Conservation (phyloP, 2,888 invertebrate species). For the Dromius quadrimaculatus region DNA sequence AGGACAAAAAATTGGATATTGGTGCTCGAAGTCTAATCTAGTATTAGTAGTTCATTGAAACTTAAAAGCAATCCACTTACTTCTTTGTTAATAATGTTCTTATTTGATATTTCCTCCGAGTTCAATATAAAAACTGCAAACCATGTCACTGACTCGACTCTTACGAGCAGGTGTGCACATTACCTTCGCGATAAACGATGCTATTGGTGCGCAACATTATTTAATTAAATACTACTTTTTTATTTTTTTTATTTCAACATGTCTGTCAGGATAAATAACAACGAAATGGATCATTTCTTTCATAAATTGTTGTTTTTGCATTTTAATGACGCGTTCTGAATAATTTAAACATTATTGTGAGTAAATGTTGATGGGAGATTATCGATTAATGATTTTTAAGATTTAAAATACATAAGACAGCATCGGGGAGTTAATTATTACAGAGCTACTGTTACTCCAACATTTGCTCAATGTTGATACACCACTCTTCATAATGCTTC, state of each 20-base stretch:
- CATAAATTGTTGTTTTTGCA: conserved; percentile 41
- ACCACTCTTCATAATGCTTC: too few relatives aligned
- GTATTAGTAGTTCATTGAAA: too few relatives aligned
- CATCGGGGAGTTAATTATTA: too few relatives aligned
- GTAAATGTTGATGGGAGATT: conserved; percentile 6
- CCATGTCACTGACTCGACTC: conserved; percentile 1
- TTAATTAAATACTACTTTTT: conserved; percentile 34
- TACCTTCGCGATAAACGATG: background rate
- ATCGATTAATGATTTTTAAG: conserved; percentile 10
- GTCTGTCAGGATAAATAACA: conserved; percentile 34
- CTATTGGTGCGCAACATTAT: conserved; percentile 36
- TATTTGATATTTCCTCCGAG: conserved; percentile 38
- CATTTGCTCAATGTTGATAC: too few relatives aligned
- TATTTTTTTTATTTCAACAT: conserved; percentile 30
- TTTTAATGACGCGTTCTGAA: conserved; percentile 32
- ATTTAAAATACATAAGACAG: too few relatives aligned
- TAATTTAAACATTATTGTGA: conserved; percentile 15
- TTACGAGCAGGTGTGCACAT: conserved; percentile 24
- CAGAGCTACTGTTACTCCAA: too few relatives aligned
- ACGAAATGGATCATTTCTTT: conserved; percentile 46
- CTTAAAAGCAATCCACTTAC: too few relatives aligned
- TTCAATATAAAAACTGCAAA: conserved; percentile 22
- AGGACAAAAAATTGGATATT: too few relatives aligned
- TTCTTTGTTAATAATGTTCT: too few relatives aligned
- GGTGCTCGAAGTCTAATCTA: too few relatives aligned